Evolutionary conservation across 1,140 invertebrate species (phyloP).

Genomic region (Diachasmimorpha longicaudata): DNA sequence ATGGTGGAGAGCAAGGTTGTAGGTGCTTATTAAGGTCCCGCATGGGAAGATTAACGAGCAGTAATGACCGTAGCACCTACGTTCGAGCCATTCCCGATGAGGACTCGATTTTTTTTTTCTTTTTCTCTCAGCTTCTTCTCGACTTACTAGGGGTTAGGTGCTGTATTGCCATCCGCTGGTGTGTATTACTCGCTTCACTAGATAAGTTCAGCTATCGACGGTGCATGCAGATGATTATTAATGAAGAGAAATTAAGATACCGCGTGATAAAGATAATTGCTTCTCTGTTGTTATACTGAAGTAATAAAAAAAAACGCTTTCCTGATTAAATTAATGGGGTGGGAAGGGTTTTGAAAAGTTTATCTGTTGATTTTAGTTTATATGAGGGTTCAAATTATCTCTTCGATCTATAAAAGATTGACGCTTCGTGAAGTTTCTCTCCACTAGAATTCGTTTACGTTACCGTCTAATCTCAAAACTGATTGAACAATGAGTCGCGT

Average conservation of each 20-base stretch:
- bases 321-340: background rate
- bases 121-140: background rate
- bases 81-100: constrained; percentile 26
- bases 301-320: background rate
- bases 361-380: background rate
- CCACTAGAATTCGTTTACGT: too few relatives aligned
- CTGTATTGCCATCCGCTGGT: background rate
- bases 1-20: constrained; percentile 7
- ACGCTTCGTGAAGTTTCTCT: too few relatives aligned
- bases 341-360: too few relatives aligned
- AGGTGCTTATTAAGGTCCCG: constrained; percentile 47
- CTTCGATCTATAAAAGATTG: too few relatives aligned
- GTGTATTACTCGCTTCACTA: background rate
- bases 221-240: background rate
- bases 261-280: background rate
- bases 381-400: too few relatives aligned
- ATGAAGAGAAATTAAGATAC: background rate
- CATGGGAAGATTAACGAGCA: constrained; percentile 49
- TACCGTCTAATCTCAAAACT: too few relatives aligned
- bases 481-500: too few relatives aligned
- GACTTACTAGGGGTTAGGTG: background rate
- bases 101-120: background rate
- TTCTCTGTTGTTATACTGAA: background rate
- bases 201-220: background rate
- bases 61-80: constrained; percentile 48